Evolutionary conservation across 35 echinoderm and acorn worm genomes (phyloP).

Genomic region (Heliocidaris tuberculata): DNA sequence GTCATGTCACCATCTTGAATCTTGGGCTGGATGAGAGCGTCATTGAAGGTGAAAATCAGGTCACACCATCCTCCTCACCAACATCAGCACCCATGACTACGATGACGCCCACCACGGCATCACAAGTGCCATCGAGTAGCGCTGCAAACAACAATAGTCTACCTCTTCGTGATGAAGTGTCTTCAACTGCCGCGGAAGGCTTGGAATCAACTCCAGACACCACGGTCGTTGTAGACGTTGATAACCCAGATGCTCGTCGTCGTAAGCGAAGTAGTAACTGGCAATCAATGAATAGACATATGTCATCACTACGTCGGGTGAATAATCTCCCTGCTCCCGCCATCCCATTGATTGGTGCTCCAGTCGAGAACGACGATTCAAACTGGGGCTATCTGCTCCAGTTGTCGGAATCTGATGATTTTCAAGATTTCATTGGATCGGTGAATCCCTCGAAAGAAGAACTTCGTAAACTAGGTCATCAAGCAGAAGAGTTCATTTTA

Average conservation of each 20-base stretch:
- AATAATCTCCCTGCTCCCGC: neutral
- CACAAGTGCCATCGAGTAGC: neutral
- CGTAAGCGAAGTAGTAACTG: neutral
- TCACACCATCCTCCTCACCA: neutral
- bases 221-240: neutral
- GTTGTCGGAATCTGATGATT: slow-evolving; percentile 50
- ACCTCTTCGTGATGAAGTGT: neutral
- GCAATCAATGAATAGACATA: neutral
- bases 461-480: slow-evolving; percentile 56
- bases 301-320: neutral
- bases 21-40: neutral
- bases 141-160: neutral
- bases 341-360: neutral
- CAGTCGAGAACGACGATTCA: neutral
- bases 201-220: neutral
- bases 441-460: slow-evolving; percentile 60
- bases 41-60: neutral
- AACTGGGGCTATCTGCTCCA: slow-evolving; percentile 8
- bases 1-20: slow-evolving; percentile 33
- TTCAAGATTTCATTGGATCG: slow-evolving; percentile 46
- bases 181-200: neutral
- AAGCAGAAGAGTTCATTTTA: slow-evolving; percentile 64
- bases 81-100: neutral
- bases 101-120: neutral
- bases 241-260: neutral